Conservation (phyloP, 1,140 invertebrate species). For the Heliconius nattereri region DNA sequence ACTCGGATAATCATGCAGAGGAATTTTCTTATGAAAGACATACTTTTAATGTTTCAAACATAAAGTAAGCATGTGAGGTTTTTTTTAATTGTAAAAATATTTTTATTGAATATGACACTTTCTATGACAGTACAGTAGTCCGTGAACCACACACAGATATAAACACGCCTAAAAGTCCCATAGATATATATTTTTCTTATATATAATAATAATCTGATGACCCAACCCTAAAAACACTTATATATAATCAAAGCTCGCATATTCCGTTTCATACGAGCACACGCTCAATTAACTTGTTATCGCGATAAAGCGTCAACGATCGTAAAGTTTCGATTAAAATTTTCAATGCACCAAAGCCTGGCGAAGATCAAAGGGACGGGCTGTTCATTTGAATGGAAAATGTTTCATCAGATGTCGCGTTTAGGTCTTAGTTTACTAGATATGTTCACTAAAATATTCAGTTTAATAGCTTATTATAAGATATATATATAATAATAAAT, state of each 20-base stretch:
- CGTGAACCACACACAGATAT: too few species aligned
- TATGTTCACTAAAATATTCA: not conserved
- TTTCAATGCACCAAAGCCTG: slow-evolving; percentile 64
- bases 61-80: too few species aligned
- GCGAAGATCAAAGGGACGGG: slow-evolving; percentile 65
- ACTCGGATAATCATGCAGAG: too few species aligned
- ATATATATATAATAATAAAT: not conserved
- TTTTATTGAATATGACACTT: too few species aligned
- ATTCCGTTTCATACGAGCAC: slow-evolving; percentile 55
- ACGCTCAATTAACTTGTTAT: slow-evolving; percentile 67
- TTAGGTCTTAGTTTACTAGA: not conserved
- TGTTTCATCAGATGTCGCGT: slow-evolving; percentile 42
- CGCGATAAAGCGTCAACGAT: slow-evolving; percentile 58
- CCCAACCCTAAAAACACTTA: slow-evolving; percentile 8
- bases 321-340: slow-evolving; percentile 62
- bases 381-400: slow-evolving; percentile 69
- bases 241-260: slow-evolving; percentile 57
- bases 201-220: slow-evolving; percentile 1
- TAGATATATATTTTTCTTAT: not conserved
- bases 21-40: too few species aligned
- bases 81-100: too few species aligned
- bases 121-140: too few species aligned
- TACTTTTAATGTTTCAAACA: too few species aligned
- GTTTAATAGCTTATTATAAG: too few species aligned
- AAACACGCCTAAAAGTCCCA: not conserved